Evolutionary conservation across 2,797 vertebrate species (phyloP).

Genomic region (Epinephelus malabaricus): DNA sequence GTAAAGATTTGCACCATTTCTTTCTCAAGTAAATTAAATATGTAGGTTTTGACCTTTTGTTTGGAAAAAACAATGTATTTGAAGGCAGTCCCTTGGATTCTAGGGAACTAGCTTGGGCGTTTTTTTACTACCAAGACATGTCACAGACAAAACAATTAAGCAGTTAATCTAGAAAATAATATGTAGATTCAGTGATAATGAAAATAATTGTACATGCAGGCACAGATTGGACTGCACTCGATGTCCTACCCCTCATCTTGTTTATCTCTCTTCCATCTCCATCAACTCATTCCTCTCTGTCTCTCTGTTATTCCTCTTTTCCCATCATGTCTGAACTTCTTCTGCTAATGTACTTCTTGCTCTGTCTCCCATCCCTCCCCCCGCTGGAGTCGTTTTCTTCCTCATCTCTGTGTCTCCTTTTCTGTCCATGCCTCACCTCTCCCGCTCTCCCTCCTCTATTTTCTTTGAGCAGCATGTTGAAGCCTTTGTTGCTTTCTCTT

Average conservation of each 20-base stretch:
- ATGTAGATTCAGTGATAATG: neutral
- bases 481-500: conserved; percentile 68
- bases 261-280: neutral
- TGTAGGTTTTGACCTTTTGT: neutral
- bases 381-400: conserved; percentile 5
- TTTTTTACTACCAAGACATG: neutral
- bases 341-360: neutral
- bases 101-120: neutral
- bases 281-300: neutral
- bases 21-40: neutral
- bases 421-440: conserved; percentile 29
- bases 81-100: neutral
- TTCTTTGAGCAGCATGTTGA: conserved; percentile 47
- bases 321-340: neutral
- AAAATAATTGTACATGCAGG: neutral
- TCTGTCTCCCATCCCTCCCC: neutral
- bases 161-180: neutral
- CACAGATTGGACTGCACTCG: neutral
- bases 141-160: neutral
- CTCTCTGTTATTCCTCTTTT: neutral
- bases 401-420: conserved; percentile 25
- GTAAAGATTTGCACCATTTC: neutral
- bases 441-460: conserved; percentile 24
- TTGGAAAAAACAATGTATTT: neutral
- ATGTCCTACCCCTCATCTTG: neutral